phyloP scores from a whole-genome alignment of 2,888 invertebrate species.

The Criorhina ranunculi region DNA sequence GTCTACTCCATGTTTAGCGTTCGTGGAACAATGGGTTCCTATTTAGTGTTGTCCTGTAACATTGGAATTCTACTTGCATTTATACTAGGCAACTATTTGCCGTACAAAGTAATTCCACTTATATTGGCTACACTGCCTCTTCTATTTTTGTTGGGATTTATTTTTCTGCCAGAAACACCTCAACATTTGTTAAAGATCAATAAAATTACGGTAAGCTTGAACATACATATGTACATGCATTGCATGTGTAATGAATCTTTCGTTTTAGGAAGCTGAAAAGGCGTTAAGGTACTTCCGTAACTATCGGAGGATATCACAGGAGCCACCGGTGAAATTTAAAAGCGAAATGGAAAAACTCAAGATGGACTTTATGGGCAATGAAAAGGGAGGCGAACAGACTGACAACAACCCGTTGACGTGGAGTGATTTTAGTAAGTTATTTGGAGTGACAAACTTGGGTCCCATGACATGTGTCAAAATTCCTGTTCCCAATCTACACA shows the following conservation, averaged over 20 bases:
- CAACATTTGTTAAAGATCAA: conserved; percentile 80
- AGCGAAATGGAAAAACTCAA: conserved; percentile 81
- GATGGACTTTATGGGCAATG: conserved; percentile 70
- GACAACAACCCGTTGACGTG: conserved; percentile 77
- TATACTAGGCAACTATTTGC: conserved; percentile 80
- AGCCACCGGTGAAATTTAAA: conserved; percentile 80
- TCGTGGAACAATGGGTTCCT: conserved; percentile 82
- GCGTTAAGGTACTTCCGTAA: conserved; percentile 82
- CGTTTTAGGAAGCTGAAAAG: conserved; percentile 81
- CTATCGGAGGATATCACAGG: conserved; percentile 78
- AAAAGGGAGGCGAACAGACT: conserved; percentile 44
- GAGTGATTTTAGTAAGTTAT: conserved; percentile 81
- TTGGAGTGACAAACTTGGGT: too few species aligned
- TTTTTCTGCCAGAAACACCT: conserved; percentile 83
- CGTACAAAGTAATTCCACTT: conserved; percentile 80
- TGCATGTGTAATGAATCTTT: neutral
- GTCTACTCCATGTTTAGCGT: conserved; percentile 78
- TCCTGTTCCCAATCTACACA: too few species aligned
- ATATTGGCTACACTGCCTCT: conserved; percentile 79
- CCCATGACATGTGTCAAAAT: too few species aligned
- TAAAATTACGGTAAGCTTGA: conserved; percentile 77
- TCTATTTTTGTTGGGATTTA: conserved; percentile 79
- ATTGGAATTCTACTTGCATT: conserved; percentile 81
- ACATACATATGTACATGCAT: too few species aligned
- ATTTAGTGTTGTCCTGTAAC: conserved; percentile 81